Percentiles rank a stretch among this genome's conserved stretches.
Conservation (phyloP, 2,797 vertebrate genomes). For the Scyliorhinus canicula region DNA sequence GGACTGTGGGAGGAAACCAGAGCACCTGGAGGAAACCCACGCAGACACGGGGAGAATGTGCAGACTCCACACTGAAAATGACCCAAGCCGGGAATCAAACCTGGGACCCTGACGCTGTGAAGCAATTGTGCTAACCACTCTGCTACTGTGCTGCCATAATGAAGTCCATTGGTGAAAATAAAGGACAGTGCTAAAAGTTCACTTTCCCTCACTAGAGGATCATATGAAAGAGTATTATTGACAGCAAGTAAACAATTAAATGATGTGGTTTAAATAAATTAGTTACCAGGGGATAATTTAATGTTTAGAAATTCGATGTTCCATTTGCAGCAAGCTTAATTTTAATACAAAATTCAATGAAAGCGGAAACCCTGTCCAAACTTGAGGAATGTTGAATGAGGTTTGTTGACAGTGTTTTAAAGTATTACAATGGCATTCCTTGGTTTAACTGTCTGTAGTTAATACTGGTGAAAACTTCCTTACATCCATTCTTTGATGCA, state of each 20-base stretch:
- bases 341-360: not conserved
- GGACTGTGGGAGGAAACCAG: too few species aligned
- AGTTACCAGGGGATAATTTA: not conserved
- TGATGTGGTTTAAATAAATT: not conserved
- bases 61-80: too few species aligned
- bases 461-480: not conserved
- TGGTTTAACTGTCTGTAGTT: not conserved
- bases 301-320: not conserved
- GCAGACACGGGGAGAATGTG: too few species aligned
- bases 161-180: not conserved
- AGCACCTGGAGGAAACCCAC: too few species aligned
- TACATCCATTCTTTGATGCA: not conserved
- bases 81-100: too few species aligned
- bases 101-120: too few species aligned
- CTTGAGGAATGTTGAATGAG: not conserved
- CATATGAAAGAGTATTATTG: not conserved
- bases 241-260: not conserved
- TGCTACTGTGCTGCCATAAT: too few species aligned
- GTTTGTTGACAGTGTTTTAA: not conserved
- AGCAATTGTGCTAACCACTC: too few species aligned
- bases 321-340: not conserved
- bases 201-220: not conserved
- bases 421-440: not conserved
- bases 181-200: not conserved
- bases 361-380: not conserved